Conservation (phyloP, 2,113 vertebrate genomes). For the Eulemur macaco region DNA sequence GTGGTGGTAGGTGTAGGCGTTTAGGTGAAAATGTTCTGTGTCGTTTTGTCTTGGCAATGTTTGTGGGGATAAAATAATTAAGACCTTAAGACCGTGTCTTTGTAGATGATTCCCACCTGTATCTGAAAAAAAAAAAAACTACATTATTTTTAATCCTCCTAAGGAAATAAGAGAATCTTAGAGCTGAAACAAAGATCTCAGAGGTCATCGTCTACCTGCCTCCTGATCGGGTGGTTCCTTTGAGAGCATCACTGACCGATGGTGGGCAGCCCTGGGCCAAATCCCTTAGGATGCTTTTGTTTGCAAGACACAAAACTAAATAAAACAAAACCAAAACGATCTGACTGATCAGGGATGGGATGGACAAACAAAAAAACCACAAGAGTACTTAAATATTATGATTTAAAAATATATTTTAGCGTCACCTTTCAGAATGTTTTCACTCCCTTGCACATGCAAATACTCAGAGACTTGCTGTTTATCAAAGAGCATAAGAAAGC, state of each 20-base stretch:
- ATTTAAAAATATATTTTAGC: not conserved
- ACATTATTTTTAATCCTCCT: not conserved
- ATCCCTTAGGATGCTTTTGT: no score
- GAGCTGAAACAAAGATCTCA: not conserved
- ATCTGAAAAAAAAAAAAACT: fast-evolving
- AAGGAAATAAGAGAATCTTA: not conserved
- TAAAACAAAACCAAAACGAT: fast-evolving
- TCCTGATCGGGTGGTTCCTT: not conserved
- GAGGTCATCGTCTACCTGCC: not conserved
- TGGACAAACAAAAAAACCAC: not conserved
- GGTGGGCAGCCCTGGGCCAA: no score
- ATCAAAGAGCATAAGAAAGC: fast-evolving
- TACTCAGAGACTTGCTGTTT: not conserved
- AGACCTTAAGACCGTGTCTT: not conserved
- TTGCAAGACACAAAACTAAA: no score
- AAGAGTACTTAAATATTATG: not conserved
- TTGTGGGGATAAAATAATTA: not conserved
- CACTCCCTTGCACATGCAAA: fast-evolving
- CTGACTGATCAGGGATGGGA: not conserved
- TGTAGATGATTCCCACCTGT: not conserved
- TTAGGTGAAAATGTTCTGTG: not conserved
- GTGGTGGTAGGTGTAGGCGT: fast-evolving
- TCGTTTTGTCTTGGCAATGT: not conserved
- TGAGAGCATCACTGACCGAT: fast-evolving
- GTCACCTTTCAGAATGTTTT: not conserved